A percentile compares a stretch with the other conserved stretches of the same genome.
Conservation (phyloP, 1,140 invertebrate genomes). For the Pachyrhynchus sulphureomaculatus region DNA sequence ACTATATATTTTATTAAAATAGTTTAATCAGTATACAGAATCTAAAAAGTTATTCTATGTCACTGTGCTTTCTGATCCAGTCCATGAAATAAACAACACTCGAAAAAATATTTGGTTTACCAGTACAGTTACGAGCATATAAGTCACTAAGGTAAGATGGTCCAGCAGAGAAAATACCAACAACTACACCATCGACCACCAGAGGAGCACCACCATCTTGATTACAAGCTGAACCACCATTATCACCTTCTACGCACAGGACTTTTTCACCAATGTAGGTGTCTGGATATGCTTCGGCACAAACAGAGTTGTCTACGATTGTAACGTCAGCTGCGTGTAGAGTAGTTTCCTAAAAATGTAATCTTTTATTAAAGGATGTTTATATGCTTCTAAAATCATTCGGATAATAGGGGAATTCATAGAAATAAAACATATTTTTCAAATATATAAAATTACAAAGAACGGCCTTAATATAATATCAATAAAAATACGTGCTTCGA, state of each 20-base stretch:
- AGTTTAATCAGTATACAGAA: no score
- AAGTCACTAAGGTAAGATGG: background rate
- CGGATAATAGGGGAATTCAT: no score
- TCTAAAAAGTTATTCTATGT: background rate
- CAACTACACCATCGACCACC: background rate
- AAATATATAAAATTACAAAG: no score
- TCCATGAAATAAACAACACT: background rate
- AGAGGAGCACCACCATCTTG: background rate
- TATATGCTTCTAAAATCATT: no score
- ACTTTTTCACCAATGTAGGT: background rate
- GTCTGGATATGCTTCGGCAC: background rate
- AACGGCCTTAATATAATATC: no score
- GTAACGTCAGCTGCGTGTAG: background rate
- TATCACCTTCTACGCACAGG: background rate
- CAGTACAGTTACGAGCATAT: background rate
- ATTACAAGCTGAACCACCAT: background rate
- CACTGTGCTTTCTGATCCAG: background rate
- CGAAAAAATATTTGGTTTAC: background rate
- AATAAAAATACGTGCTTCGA: no score
- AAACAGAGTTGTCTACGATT: background rate
- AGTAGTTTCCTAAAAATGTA: background rate
- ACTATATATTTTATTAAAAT: no score
- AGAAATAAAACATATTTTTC: no score
- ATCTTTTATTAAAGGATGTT: no score
- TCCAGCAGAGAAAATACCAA: background rate